Evolutionary conservation across 2,888 invertebrate genomes (phyloP).

Genomic region (Tenthredo notha): DNA sequence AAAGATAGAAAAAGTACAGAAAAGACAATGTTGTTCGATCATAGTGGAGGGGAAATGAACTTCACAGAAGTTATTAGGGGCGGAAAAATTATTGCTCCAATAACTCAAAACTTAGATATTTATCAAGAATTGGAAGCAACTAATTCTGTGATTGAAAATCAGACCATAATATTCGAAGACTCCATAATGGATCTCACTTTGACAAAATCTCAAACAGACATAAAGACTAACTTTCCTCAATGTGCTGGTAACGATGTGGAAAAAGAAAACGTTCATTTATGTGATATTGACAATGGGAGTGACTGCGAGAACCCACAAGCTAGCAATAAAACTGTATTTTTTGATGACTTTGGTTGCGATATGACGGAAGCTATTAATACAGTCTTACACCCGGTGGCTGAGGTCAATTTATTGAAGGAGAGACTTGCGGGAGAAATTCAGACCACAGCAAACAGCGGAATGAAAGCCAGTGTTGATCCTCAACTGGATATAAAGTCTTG

Average conservation of each 20-base stretch:
- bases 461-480: neutral
- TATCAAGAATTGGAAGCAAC: neutral
- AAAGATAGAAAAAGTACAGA: neutral
- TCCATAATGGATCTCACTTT: constrained; percentile 39
- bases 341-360: constrained; percentile 28
- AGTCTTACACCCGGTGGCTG: neutral
- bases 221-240: neutral
- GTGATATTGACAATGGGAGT: neutral
- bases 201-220: constrained; percentile 3
- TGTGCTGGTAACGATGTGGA: neutral
- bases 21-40: neutral
- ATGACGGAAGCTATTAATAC: constrained; percentile 28
- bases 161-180: constrained; percentile 47
- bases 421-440: neutral
- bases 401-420: neutral
- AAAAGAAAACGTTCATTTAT: neutral
- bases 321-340: constrained; percentile 24
- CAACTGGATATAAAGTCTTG: neutral
- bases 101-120: neutral
- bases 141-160: neutral
- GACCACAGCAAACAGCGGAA: neutral
- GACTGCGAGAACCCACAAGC: neutral
- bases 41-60: constrained; percentile 4
- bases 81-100: neutral
- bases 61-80: constrained; percentile 31